These are phyloP conservation scores for Drosophila mercatorum DNA, from an alignment of 2,888 invertebrate species.

Conservation along the genomic window DNA sequence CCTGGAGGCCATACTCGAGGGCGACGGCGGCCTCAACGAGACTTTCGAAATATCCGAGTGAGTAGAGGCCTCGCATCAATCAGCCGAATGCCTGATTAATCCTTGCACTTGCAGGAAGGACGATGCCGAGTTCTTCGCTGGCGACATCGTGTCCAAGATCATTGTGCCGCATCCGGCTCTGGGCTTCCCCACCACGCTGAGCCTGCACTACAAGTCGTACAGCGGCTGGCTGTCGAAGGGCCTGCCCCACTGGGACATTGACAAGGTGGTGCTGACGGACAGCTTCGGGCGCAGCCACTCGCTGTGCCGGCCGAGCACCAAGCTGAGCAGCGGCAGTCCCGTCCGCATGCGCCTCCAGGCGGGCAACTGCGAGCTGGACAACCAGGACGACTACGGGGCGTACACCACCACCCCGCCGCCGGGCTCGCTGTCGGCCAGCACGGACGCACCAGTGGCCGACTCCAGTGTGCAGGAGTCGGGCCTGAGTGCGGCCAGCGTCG, in stretches of 20 bases:
- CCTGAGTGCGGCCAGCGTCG: slow-evolving; percentile 55
- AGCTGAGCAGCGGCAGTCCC: slow-evolving; percentile 90
- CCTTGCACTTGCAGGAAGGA: slow-evolving; percentile 88
- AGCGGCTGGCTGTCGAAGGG: slow-evolving; percentile 96
- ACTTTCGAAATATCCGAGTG: slow-evolving; percentile 95
- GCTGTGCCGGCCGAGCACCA: slow-evolving; percentile 90
- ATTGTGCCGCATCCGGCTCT: slow-evolving; percentile 95
- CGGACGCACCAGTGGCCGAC: slow-evolving; percentile 62
- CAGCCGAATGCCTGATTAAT: background rate
- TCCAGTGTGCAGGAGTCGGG: slow-evolving; percentile 75
- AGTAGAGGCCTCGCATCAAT: slow-evolving; percentile 59
- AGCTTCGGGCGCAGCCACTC: slow-evolving; percentile 94
- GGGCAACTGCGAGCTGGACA: slow-evolving; percentile 90
- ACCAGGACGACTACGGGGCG: slow-evolving; percentile 82
- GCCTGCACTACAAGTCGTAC: slow-evolving; percentile 94
- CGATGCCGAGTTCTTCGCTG: slow-evolving; percentile 90
- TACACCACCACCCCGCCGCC: slow-evolving; percentile 73
- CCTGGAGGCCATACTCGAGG: slow-evolving; percentile 91
- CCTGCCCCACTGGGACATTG: slow-evolving; percentile 91
- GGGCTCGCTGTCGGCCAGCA: slow-evolving; percentile 18
- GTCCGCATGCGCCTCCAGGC: slow-evolving; percentile 90
- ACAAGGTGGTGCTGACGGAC: slow-evolving; percentile 93
- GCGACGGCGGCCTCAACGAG: slow-evolving; percentile 93
- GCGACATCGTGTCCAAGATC: slow-evolving; percentile 91
- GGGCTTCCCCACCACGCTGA: slow-evolving; percentile 89